A percentile compares a stretch with the other conserved stretches of the same genome.
phyloP scores from a whole-genome alignment of 1,140 invertebrate species.

The Zaprionus nigranus region DNA sequence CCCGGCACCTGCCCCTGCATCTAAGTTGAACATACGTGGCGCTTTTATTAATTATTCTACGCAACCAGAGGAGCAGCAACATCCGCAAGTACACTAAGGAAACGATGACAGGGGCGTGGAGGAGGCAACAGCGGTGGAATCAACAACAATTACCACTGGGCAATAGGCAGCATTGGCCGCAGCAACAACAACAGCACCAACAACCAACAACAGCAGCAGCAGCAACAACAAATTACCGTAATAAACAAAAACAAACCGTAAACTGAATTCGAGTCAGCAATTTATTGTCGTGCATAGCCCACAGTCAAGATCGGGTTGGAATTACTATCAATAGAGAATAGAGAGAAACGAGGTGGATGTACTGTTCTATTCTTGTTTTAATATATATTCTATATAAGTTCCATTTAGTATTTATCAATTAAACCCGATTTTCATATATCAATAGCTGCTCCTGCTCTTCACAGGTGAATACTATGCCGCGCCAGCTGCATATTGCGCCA shows the following conservation, averaged over 20 bases:
- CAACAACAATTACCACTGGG: constrained; percentile 11
- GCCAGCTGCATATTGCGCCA: constrained; percentile 91
- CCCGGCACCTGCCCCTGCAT: constrained; percentile 41
- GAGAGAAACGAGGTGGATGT: constrained; percentile 19
- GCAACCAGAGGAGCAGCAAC: constrained; percentile 30
- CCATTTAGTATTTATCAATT: constrained; percentile 44
- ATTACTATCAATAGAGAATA: background rate
- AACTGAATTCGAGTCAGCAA: constrained; percentile 57
- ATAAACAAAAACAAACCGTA: constrained; percentile 69
- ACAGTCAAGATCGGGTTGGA: constrained; percentile 9
- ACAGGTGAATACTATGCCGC: constrained; percentile 80
- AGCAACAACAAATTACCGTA: constrained; percentile 73
- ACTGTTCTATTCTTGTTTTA: constrained; percentile 43
- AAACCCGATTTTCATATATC: background rate
- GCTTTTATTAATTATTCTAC: constrained; percentile 66
- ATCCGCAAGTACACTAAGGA: constrained; percentile 7
- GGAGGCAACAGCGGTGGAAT: background rate
- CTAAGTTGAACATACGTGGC: constrained; percentile 21
- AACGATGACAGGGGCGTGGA: background rate
- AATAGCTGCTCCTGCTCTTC: constrained; percentile 7
- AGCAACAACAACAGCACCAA: background rate
- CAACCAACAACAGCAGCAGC: constrained; percentile 25
- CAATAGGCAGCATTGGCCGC: background rate
- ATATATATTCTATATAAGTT: constrained; percentile 55
- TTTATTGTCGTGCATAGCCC: constrained; percentile 26